Evolutionary conservation across 2,113 vertebrate species (phyloP), one percentile per base, ranked within the genome.

Genomic region (Lucifuga dentata): DNA sequence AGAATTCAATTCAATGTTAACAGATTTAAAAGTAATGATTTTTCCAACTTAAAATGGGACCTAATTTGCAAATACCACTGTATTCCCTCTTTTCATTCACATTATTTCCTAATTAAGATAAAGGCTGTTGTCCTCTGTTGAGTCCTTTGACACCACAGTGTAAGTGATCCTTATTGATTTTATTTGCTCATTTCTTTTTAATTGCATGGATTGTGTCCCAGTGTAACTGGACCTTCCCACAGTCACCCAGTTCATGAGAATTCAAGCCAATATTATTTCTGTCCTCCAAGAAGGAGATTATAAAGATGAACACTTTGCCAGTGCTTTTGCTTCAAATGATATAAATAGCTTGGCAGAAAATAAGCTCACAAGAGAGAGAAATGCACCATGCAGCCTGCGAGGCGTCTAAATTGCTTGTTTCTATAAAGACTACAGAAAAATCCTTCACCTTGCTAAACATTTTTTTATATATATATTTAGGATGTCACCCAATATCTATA

Each of bases 111-210:
- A 90, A 90, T 93, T 89, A 87, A 84, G 86, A 90, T 88, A 68
- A 84, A 84, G 80, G 70, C 68, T 81, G 80, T 86, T 89, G 87
- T 85, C 81, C 86, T 91, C 83, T 86, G 78, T 71, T 90, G 80
- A 87, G 88, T 81, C 78, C 87, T 89, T 86, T 90, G 88, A 91
- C 90, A 92, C 90, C 81, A 83, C 88, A 73, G 56, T 88, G 91
- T 85, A 92, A 93, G 85, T 39, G 80, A 92, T 91, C 89, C 60
- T 60, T 73, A 92, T 93, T 90, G 91, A 92, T 92, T 92, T 89
- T 83, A 91, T 90, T 88, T 87, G 83, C 87, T 93, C 91, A 91
- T 92, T 92, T 88, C 83, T 91, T 90, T 93, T 91, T 92, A 92
- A 93, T 92, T 90, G 83, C 85, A 70, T 61, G 79, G 88, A 85